Evolutionary conservation across 2,888 invertebrate species (phyloP), one percentile per base, ranked within the genome.

Genomic region (Drosophila austrosaltans): DNA sequence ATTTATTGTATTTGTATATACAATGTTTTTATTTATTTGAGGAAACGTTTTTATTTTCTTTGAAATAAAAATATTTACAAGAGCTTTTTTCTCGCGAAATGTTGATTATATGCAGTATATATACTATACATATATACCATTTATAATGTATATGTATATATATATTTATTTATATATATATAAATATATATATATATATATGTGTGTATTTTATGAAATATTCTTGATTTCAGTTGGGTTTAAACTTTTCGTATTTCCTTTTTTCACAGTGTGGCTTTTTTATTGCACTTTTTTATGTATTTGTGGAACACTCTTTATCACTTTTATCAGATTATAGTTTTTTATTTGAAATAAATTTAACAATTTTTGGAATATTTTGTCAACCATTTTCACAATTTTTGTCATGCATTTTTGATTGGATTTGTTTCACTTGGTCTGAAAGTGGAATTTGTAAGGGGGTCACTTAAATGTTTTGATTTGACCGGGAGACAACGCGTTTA

Each of bases 31-130:
- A 57, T 44, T 63, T 64, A 60, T 22, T 32, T 63, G 53, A 7
- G 63, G 66, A 67, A 8, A 8, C 36, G 36, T 66, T 66, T 67
- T 58, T 70, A 48, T 53, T 61, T 56, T 30, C 22, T 54, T 76
- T 70, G 63, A 36, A 66, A 56, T 80, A 81, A 86, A 90, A 89
- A 83, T 90, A 90, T 90, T 86, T 90, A 90, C 90, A 90, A 90
- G 85, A 90, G 90, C 85, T 20, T 48, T 48, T 7, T 22, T 48
- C n/a, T 12, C 40, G 44, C 22, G 22, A 20, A 48, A 78, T 20
- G 80, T 67, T 42, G 61, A 67, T n/a, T 69, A 76, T 78, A 75
- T 64, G 28, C 66, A 44, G 32, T 53, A 66, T 65, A 16, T 63
- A 61, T 62, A 54, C 58, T 53, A 66, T 65, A 16, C 62, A 61